Base-by-base conservation (phyloP, 53 echinoderm and acorn worm species). In the Zoroaster sp. region DNA sequence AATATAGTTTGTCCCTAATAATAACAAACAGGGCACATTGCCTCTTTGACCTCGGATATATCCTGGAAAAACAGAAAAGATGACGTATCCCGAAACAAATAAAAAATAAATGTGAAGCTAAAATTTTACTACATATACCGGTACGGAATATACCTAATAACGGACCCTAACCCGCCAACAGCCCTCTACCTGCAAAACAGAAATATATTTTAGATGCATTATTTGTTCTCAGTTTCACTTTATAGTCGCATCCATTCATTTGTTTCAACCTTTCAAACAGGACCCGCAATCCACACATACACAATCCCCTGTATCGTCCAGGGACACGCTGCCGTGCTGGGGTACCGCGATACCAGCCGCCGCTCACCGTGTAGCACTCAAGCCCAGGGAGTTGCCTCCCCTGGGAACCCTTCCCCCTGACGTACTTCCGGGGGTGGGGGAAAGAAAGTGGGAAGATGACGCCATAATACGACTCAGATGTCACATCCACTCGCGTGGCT, bases 401-500 rank as follows among this genome's bases (percentile, higher is more conserved):
- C 81, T 13, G 30, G 66, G 81, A 66, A 66, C 43, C 81, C 66
- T 59, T 28, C 28, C 42, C 67, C 41, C 81, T 81, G 81, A 81
- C 81, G 81, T 81, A 81, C 66, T 81, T 81, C 81, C 81, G 81
- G 81, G 81, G 81, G 81, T 81, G 81, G 81, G 81, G 81, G 65
- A 42, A 40, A 66, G 66, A 41, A 40, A 42, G 63, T 40, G 38
- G 67, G 38, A 38, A 42, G 81, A 40, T 81, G 81, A 81, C 81
- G 81, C 81, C 81, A 81, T 68, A 67, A 81, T 81, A 67, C 66
- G 41, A 66, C 81, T 81, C 81, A 41, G 66, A 81, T 81, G 81
- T 81, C 81, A 81, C 66, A 81, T 81, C 81, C 81, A 81, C 81
- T 81, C 66, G 30, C 35, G 39, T 35, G 66, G 81, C 67, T 15